Conservation (phyloP, 2,888 invertebrate genomes). For the Dione juno region DNA sequence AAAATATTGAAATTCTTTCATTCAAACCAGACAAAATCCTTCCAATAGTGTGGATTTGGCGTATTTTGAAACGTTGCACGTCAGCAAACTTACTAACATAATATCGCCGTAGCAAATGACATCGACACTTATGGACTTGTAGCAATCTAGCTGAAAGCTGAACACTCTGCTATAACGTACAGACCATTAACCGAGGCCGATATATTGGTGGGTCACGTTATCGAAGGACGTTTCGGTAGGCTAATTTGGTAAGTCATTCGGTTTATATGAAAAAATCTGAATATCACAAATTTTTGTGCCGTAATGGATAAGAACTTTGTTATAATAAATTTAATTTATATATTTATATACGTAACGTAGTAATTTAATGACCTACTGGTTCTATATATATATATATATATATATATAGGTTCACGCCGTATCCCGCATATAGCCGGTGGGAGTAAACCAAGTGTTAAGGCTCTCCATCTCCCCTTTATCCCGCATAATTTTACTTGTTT, state of each 20-base stretch:
- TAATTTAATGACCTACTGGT: too few relatives aligned
- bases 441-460: too few relatives aligned
- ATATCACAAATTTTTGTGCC: too few relatives aligned
- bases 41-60: slow-evolving; percentile 29
- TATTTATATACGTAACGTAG: too few relatives aligned
- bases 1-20: slow-evolving; percentile 31
- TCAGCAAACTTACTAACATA: slow-evolving; percentile 36
- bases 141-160: slow-evolving; percentile 46
- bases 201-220: slow-evolving; percentile 33
- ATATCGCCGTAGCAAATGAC: slow-evolving; percentile 37
- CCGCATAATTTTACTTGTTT: too few relatives aligned
- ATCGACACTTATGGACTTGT: slow-evolving; percentile 39
- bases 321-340: too few relatives aligned
- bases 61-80: slow-evolving; percentile 33
- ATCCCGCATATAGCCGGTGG: too few relatives aligned
- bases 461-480: too few relatives aligned
- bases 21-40: slow-evolving; percentile 30
- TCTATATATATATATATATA: too few relatives aligned
- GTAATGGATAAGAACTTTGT: too few relatives aligned
- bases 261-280: neutral
- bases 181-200: slow-evolving; percentile 40
- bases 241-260: slow-evolving; percentile 20
- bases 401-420: too few relatives aligned
- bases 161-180: slow-evolving; percentile 39
- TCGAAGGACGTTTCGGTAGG: slow-evolving; percentile 18